phyloP scores from a whole-genome alignment of 2,797 vertebrate genomes.

The Yasuhikotakia modesta region DNA sequence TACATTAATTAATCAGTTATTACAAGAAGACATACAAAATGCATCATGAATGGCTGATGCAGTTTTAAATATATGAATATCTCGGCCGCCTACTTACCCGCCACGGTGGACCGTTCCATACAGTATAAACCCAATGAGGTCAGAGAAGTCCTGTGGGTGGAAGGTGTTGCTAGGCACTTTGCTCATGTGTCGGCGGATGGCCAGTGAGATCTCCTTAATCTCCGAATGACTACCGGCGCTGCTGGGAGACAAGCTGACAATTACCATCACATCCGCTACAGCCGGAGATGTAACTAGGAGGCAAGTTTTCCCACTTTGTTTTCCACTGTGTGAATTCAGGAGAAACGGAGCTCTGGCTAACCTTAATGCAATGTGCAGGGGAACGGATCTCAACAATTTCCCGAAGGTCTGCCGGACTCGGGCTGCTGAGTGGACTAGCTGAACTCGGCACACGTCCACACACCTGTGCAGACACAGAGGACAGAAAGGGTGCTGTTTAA shows the following conservation, averaged over 20 bases:
- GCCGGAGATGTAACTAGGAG: constrained; percentile 11
- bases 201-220: constrained; percentile 92
- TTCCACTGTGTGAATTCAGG: constrained; percentile 1
- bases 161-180: constrained; percentile 93
- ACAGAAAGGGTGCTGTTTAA: constrained; percentile 10
- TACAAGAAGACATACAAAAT: neutral
- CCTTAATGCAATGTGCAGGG: constrained; percentile 91
- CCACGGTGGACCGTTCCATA: constrained; percentile 92
- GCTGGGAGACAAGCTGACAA: constrained; percentile 45
- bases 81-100: constrained; percentile 77
- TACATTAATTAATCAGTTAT: neutral
- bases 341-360: constrained; percentile 59
- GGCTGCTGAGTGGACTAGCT: constrained; percentile 88
- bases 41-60: too few relatives aligned
- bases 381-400: constrained; percentile 89
- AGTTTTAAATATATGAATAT: too few relatives aligned
- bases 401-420: constrained; percentile 92
- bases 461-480: constrained; percentile 76
- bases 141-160: constrained; percentile 98
- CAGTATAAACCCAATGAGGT: constrained; percentile 97
- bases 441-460: constrained; percentile 93
- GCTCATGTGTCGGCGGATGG: constrained; percentile 92
- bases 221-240: constrained; percentile 90
- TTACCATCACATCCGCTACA: constrained; percentile 1
- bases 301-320: neutral